Percentiles rank a stretch among this genome's conserved stretches.
phyloP scores from a whole-genome alignment of 23 tunicate species.

The Ciona savignyi region DNA sequence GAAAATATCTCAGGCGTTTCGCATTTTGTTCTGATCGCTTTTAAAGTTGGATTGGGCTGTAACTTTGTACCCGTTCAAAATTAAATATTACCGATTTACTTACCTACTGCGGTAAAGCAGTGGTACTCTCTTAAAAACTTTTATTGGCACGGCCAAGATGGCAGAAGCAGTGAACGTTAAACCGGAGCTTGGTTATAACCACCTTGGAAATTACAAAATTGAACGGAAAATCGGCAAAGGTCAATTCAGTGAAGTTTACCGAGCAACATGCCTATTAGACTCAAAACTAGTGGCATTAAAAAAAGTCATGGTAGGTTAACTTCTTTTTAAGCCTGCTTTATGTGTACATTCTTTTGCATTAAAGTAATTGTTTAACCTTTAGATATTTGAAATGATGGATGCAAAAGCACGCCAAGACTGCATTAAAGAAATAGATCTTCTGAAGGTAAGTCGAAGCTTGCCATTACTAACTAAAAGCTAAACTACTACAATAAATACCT shows the following conservation, averaged over 20 bases:
- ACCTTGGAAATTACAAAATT: constrained; percentile 62
- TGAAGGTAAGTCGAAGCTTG: constrained; percentile 60
- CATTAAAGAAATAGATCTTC: constrained; percentile 91
- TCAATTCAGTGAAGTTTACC: constrained; percentile 91
- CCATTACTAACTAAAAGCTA: too few relatives aligned
- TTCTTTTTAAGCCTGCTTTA: neutral
- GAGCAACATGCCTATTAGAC: constrained; percentile 68
- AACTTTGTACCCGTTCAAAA: too few relatives aligned
- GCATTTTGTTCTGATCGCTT: too few relatives aligned
- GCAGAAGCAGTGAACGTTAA: constrained; percentile 21
- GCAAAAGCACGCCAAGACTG: constrained; percentile 97
- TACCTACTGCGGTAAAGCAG: too few relatives aligned
- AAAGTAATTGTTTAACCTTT: constrained; percentile 6
- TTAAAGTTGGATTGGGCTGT: too few relatives aligned
- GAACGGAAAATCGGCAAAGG: constrained; percentile 95
- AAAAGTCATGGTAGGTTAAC: constrained; percentile 64
- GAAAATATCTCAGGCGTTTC: too few relatives aligned
- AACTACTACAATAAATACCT: too few relatives aligned
- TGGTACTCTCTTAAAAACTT: too few relatives aligned
- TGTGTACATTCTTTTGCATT: neutral
- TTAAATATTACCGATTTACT: too few relatives aligned
- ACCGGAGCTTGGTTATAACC: constrained; percentile 62
- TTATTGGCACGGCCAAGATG: too few relatives aligned
- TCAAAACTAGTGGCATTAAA: constrained; percentile 84
- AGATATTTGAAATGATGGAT: constrained; percentile 99